Base-by-base conservation (phyloP, 2,888 invertebrate genomes). In the Lagria hirta region DNA sequence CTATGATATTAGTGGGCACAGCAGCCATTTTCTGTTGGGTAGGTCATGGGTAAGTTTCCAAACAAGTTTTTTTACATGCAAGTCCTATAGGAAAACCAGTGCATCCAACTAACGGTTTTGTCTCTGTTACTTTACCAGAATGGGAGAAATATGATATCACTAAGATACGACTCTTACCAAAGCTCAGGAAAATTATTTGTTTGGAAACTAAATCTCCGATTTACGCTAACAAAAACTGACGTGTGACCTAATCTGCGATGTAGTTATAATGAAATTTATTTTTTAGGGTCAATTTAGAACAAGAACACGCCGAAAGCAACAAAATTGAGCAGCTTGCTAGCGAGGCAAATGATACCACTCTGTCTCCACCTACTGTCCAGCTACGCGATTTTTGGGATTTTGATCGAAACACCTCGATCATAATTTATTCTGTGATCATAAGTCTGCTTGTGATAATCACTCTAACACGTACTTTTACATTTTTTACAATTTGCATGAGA, bases 401-500 rank as follows among this genome's bases (percentile, higher is more conserved):
- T 38, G 60, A 65, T 3, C 51, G 68, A 21, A 57, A 66, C 32
- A 64, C 64, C 2, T 70, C 62, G 28, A 68, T 70, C 18, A 65
- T 65, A 38, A 64, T 71, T 18, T 72, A 71, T 44, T 63, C 73
- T 0, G 69, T 51, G 0, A 56, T 78, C n/a, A 75, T 73, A 1
- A 54, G 67, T 0, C 49, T 69, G 0, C 71, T 76, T 5, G 63
- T 78, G 11, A 21, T 70, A 1, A 35, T 74, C 3, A 74, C 76
- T 0, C 50, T 77, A n/a, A 23, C 70, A 1, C 64, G 77, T 36
- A 75, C 75, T 0, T 68, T 69, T 33, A 52, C 71, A 0, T 81
- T 81, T 62, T 83, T 82, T 58, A 55, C 65, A 14, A 60, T 75
- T 15, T 78, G 77, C 54, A 74, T 80, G 65, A 67, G 65, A 15